Evolutionary conservation across 2,888 invertebrate genomes (phyloP), one percentile per base, ranked within the genome.

Genomic region (Cosmia trapezina): DNA sequence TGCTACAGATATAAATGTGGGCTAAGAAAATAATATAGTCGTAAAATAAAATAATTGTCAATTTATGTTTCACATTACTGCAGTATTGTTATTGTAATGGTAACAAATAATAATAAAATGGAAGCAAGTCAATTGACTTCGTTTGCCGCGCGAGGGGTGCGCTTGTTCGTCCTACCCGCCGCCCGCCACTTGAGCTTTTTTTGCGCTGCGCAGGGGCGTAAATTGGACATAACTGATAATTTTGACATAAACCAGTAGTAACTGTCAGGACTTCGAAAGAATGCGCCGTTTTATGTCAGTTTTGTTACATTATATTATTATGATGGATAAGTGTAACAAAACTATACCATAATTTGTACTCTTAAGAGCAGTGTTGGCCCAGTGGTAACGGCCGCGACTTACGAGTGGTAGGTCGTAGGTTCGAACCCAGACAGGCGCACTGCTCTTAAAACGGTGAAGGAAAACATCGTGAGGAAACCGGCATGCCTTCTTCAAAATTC

Each of bases 171-270:
- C 81, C 88, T 88, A 88, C 84, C 87, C 79, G 63, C 69, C 70
- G 61, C 63, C 63, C 80, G 78, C 91, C 93, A 94, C 95, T 96
- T 94, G 90, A 93, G 88, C 78, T 92, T 94, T 94, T 94, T 95
- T 95, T 95, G 94, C 92, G 89, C 83, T 85, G 76, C 83, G 83
- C 86, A 88, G 90, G 74, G 92, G 90, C 94, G 91, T 94, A 94
- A 96, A 95, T 95, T 95, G 93, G 89, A 84, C 87, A 78, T 89
- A 90, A 93, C 92, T 91, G 95, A 95, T 96, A 95, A 96, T 94
- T 95, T 94, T 94, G 95, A 96, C 95, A 91, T 95, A 91, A 95
- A 95, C 92, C 96, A 95, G 95, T 89, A 91, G 93, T 93, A 91
- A 92, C 92, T 94, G 94, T 94, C 94, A 91, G 78, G 80, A 86